Base-by-base conservation (phyloP, 2,888 invertebrate genomes). In the Digitonthophagus gazella region DNA sequence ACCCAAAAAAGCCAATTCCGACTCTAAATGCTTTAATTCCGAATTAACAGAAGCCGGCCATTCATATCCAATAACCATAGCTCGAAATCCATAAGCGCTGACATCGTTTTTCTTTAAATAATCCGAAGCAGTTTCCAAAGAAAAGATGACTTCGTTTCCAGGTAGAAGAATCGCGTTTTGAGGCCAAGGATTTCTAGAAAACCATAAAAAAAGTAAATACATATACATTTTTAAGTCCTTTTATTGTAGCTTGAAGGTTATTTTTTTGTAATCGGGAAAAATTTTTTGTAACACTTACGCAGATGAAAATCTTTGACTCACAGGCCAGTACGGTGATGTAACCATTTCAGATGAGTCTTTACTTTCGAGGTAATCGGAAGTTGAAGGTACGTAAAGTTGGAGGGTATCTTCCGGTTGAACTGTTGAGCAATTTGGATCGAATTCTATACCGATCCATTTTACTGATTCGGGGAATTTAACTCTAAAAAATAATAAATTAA, bases 101-200 rank as follows among this genome's bases (percentile, higher is more conserved):
- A 90, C 90, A 77, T 92, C 91, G 74, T 95, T 96, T 82, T 96
- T 95, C 78, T 94, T 95, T 71, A 96, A 89, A 82, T 97, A 98
- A 81, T 97, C 93, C 0, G 97, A 94, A 0, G 97, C 95, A 0
- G 98, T 97, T 84, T 98, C 98, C 79, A 99, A 81, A 0, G 97
- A 96, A 82, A 98, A 97, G 77, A 97, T 90, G 0, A 98, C 92
- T 84, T 96, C 95, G 81, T 97, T 96, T 15, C 97, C 97, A 44
- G 97, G 97, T 56, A 97, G 83, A 69, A 97, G 86, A 11, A 97
- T 85, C 0, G 93, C 90, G 75, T 90, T 91, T 76, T 92, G 91
- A 0, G 97, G 95, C 97, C 98, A 98, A 72, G 91, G 93, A 58
- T 85, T 83, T 66, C 86, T 88, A 77, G 67, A 64, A 67, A 63